Conservation (phyloP, 2,888 invertebrate species). For the Acheta domesticus region DNA sequence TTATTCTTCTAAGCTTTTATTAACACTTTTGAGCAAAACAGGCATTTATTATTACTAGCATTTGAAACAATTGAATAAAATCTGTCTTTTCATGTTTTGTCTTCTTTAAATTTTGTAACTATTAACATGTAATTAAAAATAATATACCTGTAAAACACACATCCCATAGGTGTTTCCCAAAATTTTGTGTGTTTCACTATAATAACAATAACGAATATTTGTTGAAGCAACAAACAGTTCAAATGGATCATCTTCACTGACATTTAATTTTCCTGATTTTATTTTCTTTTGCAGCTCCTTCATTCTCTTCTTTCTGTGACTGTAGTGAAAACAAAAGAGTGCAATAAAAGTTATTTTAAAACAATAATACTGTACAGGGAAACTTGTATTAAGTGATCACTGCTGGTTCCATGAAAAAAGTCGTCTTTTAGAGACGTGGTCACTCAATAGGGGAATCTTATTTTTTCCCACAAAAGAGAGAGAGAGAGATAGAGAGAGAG, state of each 20-base stretch:
- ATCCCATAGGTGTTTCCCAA: conserved; percentile 96
- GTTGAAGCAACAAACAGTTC: conserved; percentile 94
- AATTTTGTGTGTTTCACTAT: conserved; percentile 95
- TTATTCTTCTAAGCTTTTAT: not conserved
- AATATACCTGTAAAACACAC: conserved; percentile 80
- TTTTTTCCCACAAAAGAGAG: no score
- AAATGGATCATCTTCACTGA: conserved; percentile 94
- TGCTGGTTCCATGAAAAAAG: no score
- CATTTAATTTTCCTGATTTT: conserved; percentile 79
- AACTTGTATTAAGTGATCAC: no score
- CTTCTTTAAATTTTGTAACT: not conserved
- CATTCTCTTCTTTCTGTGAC: conserved; percentile 90
- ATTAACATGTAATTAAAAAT: not conserved
- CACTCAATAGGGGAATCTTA: no score
- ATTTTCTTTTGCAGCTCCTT: conserved; percentile 78
- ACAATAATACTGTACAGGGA: no score
- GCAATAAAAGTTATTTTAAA: no score
- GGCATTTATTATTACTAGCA: not conserved
- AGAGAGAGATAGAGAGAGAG: no score
- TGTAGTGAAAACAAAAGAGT: conserved; percentile 42
- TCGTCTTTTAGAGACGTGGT: no score
- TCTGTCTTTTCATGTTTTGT: not conserved
- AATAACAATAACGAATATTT: conserved; percentile 95
- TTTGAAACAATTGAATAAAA: not conserved
- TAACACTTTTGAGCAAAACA: not conserved